phyloP scores from a whole-genome alignment of 2,888 invertebrate genomes.

The Hirtodrosophila trivittata region DNA sequence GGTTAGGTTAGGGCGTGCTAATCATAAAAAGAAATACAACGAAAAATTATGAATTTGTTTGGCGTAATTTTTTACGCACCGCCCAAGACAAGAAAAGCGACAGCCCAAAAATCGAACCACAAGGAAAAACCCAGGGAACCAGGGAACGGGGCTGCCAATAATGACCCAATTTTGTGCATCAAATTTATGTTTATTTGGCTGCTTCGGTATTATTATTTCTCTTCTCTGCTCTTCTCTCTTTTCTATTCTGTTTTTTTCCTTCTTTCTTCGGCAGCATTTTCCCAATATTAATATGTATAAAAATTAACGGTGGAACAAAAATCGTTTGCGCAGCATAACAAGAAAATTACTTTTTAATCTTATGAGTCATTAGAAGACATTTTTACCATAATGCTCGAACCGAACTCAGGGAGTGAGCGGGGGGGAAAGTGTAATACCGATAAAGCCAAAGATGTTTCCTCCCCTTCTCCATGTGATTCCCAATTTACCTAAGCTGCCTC shows the following conservation, averaged over 20 bases:
- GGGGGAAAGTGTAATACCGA: constrained; percentile 44
- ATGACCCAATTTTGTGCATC: constrained; percentile 78
- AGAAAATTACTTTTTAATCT: constrained; percentile 80
- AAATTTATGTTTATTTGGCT: constrained; percentile 74
- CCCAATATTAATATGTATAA: constrained; percentile 78
- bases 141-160: constrained; percentile 73
- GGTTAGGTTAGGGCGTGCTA: constrained; percentile 68
- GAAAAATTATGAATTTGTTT: constrained; percentile 75
- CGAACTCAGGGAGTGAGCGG: too few species aligned
- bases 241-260: constrained; percentile 7
- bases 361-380: constrained; percentile 79
- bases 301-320: constrained; percentile 69
- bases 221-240: neutral
- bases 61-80: constrained; percentile 74
- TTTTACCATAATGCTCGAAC: constrained; percentile 56
- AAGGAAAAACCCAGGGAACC: constrained; percentile 5
- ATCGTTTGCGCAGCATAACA: constrained; percentile 69
- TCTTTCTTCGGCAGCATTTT: constrained; percentile 29
- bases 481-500: constrained; percentile 58
- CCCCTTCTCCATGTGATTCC: constrained; percentile 24
- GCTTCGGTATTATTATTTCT: constrained; percentile 35
- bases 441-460: constrained; percentile 45
- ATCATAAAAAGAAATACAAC: constrained; percentile 75
- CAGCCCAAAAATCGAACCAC: constrained; percentile 1
- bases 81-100: constrained; percentile 44